Evolutionary conservation across 2,113 vertebrate genomes (phyloP), one percentile per base, ranked within the genome.

Genomic region (Larimichthys crocea): DNA sequence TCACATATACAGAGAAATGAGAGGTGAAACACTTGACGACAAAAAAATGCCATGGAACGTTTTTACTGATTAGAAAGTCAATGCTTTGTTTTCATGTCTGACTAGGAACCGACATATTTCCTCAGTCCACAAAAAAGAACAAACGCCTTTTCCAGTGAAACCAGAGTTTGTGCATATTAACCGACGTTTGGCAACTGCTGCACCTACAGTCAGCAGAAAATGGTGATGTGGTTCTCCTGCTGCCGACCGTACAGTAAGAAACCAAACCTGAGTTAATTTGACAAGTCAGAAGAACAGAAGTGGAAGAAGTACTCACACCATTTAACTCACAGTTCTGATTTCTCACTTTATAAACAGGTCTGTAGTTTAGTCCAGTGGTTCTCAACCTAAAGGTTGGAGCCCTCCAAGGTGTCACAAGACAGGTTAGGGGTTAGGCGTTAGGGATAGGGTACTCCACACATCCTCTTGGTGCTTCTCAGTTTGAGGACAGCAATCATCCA

Each of bases 201-300:
- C 48, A 35, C 59, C 29, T 24, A 16, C 31, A 52, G 67, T 83
- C 53, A 77, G 74, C 68, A 73, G 10, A 73, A 73, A 73, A 35
- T 12, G 22, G 16, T 26, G 49, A 44, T 67, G 61, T 56, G 62
- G 56, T 40, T 46, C 57, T 69, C 5, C 24, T 57, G 63, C 63
- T 70, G 78, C 59, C 29, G n/a, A 57, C 42, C 14, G 1, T 22
- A 6, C 60, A 29, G 44, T 3, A 24, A 59, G 11, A 73, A 73
- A 48, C 44, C 24, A 63, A 67, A 74, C n/a, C 20, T 3, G 22
- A 44, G 48, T 31, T 64, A 17, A 80, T 60, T 84, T 70, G 70
- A 31, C 20, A 17, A 74, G 69, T 48, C 55, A 46, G 7, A 35
- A 35, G 35, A 35, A 35, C 35, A 40, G 35, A 9, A 8, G 35